Evolutionary conservation across 92 coral and sea anemone species (phyloP).

Genomic region (Chrysogorgia sp.): DNA sequence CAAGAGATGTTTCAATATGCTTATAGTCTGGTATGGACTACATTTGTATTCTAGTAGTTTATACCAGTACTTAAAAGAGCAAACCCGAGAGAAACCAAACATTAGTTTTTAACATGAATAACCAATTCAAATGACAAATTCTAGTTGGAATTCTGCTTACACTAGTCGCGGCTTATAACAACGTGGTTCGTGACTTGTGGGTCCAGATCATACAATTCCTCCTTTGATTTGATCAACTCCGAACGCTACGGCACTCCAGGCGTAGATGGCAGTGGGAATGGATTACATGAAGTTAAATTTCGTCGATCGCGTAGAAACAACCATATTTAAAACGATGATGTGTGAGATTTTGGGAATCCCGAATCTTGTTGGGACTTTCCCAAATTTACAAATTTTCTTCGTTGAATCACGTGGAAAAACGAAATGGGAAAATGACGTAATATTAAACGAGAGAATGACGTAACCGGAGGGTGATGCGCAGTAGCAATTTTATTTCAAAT

Average conservation of each 20-base stretch:
- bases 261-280: background rate
- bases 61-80: too few relatives aligned
- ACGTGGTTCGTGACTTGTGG: too few relatives aligned
- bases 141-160: too few relatives aligned
- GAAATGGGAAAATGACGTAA: background rate
- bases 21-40: too few relatives aligned
- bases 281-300: background rate
- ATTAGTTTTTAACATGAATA: too few relatives aligned
- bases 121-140: too few relatives aligned
- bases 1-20: too few relatives aligned
- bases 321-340: background rate
- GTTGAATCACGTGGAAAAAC: background rate
- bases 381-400: background rate
- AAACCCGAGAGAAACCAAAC: too few relatives aligned
- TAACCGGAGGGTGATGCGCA: too few relatives aligned
- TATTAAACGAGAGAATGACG: background rate
- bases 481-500: too few relatives aligned
- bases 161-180: too few relatives aligned
- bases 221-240: background rate
- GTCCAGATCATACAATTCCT: background rate
- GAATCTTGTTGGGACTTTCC: slow-evolving; percentile 15
- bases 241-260: background rate
- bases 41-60: too few relatives aligned
- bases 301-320: background rate
- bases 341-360: slow-evolving; percentile 2